Percentiles rank a stretch among this genome's conserved stretches.
Conservation (phyloP, 35 echinoderm and acorn worm genomes). For the Lytechinus variegatus region DNA sequence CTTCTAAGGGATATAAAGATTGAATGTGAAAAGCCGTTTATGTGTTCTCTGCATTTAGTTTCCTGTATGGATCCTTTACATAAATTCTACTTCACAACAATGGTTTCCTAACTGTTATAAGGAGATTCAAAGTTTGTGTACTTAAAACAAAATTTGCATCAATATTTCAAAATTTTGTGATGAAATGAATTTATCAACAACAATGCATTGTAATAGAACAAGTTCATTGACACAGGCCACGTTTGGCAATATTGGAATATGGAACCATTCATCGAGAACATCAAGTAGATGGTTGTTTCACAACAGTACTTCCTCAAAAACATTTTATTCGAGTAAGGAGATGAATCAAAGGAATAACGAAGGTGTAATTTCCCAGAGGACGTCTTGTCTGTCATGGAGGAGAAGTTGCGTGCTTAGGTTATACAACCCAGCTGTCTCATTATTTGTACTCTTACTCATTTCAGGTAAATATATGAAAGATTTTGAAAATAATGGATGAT, state of each 20-base stretch:
- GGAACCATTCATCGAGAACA: neutral
- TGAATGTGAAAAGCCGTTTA: too few species aligned
- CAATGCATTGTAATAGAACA: neutral
- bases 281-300: neutral
- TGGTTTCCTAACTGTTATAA: too few species aligned
- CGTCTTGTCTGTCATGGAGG: neutral
- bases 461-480: neutral
- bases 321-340: neutral
- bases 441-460: neutral
- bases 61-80: too few species aligned
- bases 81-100: too few species aligned
- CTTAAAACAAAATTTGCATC: too few species aligned
- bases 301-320: neutral
- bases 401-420: neutral
- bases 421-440: neutral
- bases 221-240: neutral
- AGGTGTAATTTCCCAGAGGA: neutral
- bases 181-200: neutral
- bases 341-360: neutral
- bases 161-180: too few species aligned
- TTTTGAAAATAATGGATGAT: too few species aligned
- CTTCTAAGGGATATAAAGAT: too few species aligned
- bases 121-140: too few species aligned
- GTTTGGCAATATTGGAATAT: neutral
- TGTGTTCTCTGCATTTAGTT: too few species aligned